These are phyloP conservation scores for Neomicropteryx cornuta DNA, from an alignment of 1,140 invertebrate genomes.

Conservation along the genomic window DNA sequence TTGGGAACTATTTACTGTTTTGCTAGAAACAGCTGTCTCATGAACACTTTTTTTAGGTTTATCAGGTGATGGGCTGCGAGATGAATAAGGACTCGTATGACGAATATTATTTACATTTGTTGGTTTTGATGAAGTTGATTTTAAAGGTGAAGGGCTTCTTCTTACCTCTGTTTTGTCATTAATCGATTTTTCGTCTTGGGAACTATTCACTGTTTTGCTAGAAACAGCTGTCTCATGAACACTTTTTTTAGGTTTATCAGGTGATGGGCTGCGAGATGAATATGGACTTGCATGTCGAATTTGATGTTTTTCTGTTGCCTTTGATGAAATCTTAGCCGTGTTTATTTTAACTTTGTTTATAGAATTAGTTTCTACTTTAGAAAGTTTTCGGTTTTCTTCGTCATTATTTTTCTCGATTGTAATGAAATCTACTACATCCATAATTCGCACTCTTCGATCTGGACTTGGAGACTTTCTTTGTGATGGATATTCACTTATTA, in stretches of 20 bases:
- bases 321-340: too few relatives aligned
- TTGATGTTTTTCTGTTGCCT: too few relatives aligned
- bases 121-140: too few relatives aligned
- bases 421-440: constrained; percentile 16
- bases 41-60: constrained; percentile 15
- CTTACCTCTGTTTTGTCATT: too few relatives aligned
- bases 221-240: too few relatives aligned
- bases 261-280: constrained; percentile 15
- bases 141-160: too few relatives aligned
- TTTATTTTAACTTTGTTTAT: too few relatives aligned
- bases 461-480: constrained; percentile 13
- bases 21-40: too few relatives aligned
- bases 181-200: too few relatives aligned
- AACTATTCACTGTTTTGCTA: too few relatives aligned
- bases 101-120: too few relatives aligned
- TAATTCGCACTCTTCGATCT: constrained; percentile 10
- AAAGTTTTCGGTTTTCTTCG: constrained; percentile 8
- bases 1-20: too few relatives aligned
- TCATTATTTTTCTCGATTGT: constrained; percentile 4
- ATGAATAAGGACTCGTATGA: neutral
- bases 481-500: constrained; percentile 10
- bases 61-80: constrained; percentile 17
- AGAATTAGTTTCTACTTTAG: constrained; percentile 5
- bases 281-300: neutral
- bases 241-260: constrained; percentile 15